A percentile compares a stretch with the other conserved stretches of the same genome.
These are phyloP conservation scores for Chymomyza caudatula DNA, from an alignment of 2,888 invertebrate species.

Conservation along the genomic window DNA sequence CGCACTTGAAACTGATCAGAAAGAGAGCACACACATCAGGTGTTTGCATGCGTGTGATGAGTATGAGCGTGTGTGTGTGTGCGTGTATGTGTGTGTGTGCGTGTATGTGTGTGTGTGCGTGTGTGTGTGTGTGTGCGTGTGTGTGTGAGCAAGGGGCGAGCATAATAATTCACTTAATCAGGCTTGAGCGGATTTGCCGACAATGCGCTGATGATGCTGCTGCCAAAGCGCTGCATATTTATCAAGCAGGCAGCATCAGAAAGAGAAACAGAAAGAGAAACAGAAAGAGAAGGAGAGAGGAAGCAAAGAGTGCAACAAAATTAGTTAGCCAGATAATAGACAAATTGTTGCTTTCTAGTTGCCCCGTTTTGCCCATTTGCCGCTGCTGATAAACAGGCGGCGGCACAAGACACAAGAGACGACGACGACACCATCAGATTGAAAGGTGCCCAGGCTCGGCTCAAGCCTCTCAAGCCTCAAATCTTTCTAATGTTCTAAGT, in stretches of 20 bases:
- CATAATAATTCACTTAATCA: constrained; percentile 70
- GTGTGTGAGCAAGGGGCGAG: constrained; percentile 15
- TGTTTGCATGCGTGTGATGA: constrained; percentile 1
- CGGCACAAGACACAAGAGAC: background rate
- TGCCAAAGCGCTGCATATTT: constrained; percentile 47
- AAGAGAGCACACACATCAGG: constrained; percentile 7
- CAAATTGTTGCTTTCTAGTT: constrained; percentile 52
- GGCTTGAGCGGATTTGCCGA: constrained; percentile 63
- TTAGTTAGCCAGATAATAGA: constrained; percentile 58
- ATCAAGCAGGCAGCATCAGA: constrained; percentile 31
- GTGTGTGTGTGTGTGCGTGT: background rate
- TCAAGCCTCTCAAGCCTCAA: background rate
- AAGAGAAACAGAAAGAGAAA: constrained; percentile 26
- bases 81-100: background rate
- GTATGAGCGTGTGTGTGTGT: background rate
- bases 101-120: background rate
- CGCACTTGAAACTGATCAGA: constrained; percentile 2
- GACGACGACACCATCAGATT: background rate
- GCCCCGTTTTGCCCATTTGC: constrained; percentile 57
- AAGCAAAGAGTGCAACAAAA: constrained; percentile 21
- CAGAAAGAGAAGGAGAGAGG: constrained; percentile 15
- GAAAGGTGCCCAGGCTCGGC: background rate
- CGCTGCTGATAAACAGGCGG: constrained; percentile 40
- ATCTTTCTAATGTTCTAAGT: constrained; percentile 33
- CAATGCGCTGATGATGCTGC: background rate